Evolutionary conservation across 2,797 vertebrate species (phyloP).

Genomic region (Decapterus maruadsi): DNA sequence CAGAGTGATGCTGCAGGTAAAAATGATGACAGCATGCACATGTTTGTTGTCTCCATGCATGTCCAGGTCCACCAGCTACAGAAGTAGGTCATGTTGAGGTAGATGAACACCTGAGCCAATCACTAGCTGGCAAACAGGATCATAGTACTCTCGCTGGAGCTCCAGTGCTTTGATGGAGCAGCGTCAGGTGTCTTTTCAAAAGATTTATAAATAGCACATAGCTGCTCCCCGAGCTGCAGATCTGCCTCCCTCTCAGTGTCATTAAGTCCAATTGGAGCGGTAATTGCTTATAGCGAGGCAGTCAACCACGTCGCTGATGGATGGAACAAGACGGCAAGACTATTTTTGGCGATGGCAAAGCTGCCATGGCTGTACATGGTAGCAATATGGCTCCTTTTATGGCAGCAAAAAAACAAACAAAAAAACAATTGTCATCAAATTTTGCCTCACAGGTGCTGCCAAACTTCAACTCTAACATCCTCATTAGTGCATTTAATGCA

Average conservation of each 20-base stretch:
- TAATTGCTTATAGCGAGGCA: constrained; percentile 81
- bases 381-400: constrained; percentile 51
- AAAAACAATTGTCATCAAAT: constrained; percentile 35
- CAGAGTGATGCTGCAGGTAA: constrained; percentile 17
- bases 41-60: constrained; percentile 10
- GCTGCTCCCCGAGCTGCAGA: constrained; percentile 73
- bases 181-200: constrained; percentile 79
- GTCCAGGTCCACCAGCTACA: constrained; percentile 34
- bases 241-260: constrained; percentile 74
- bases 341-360: constrained; percentile 67
- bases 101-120: constrained; percentile 62
- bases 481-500: constrained; percentile 40
- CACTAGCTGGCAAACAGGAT: constrained; percentile 39
- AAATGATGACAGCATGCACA: constrained; percentile 4
- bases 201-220: constrained; percentile 78
- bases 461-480: constrained; percentile 33
- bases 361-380: constrained; percentile 32
- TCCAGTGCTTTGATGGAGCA: constrained; percentile 62
- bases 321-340: constrained; percentile 68
- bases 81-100: constrained; percentile 58
- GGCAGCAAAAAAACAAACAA: constrained; percentile 32
- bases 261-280: constrained; percentile 81
- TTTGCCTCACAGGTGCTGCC: constrained; percentile 49
- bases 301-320: constrained; percentile 76
- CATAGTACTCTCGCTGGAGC: constrained; percentile 41